These are phyloP conservation scores for Agelastica alni DNA, from an alignment of 2,888 invertebrate species.

Conservation along the genomic window DNA sequence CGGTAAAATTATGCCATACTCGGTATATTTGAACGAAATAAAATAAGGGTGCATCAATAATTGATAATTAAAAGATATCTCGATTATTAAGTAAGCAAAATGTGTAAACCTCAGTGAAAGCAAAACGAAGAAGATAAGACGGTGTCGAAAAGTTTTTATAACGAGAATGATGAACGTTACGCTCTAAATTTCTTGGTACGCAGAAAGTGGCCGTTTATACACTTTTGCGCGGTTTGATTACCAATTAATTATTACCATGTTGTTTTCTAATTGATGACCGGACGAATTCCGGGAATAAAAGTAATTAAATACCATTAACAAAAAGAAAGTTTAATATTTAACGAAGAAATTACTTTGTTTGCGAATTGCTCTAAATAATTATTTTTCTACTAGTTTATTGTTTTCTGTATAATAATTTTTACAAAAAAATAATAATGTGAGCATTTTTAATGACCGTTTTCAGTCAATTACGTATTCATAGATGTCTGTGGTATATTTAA, in stretches of 20 bases:
- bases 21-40: too few species aligned
- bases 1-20: too few species aligned
- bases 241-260: slow-evolving; percentile 1
- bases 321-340: neutral
- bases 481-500: too few species aligned
- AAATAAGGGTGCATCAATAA: too few species aligned
- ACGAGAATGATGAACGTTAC: slow-evolving; percentile 17
- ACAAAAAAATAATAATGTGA: too few species aligned
- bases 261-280: neutral
- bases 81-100: too few species aligned
- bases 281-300: neutral
- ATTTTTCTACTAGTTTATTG: too few species aligned
- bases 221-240: neutral
- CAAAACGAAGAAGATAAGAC: slow-evolving; percentile 8
- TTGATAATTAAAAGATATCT: too few species aligned
- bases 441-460: too few species aligned
- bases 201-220: slow-evolving; percentile 1
- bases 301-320: neutral
- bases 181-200: slow-evolving; percentile 22
- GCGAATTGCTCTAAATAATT: too few species aligned
- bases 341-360: neutral
- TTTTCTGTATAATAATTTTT: too few species aligned
- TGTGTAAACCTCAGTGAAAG: slow-evolving; percentile 8
- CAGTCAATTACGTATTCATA: too few species aligned
- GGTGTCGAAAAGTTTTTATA: slow-evolving; percentile 1